phyloP scores from a whole-genome alignment of 1,140 invertebrate genomes.

The Holcopasites calliopsidis region DNA sequence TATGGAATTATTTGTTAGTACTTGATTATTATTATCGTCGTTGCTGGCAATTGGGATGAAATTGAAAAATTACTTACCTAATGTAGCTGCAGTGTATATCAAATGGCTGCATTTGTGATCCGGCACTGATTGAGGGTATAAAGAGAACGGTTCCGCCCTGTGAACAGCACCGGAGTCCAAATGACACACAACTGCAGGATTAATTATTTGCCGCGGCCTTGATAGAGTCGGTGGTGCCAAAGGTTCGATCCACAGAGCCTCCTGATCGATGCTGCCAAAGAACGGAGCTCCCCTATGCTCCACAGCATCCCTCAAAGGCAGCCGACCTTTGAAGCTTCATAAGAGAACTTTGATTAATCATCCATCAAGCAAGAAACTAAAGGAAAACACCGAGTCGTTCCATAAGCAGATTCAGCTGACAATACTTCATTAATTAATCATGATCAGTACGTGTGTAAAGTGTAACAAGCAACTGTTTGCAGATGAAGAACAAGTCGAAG shows the following conservation, averaged over 20 bases:
- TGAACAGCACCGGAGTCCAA: slow-evolving; percentile 84
- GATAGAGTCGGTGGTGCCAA: slow-evolving; percentile 72
- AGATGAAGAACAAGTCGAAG: not conserved
- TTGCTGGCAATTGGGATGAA: not conserved
- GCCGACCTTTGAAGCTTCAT: slow-evolving; percentile 26
- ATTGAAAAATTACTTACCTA: slow-evolving; percentile 59
- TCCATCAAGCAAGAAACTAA: not conserved
- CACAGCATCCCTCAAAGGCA: slow-evolving; percentile 84
- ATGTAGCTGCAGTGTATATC: slow-evolving; percentile 88
- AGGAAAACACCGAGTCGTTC: not conserved
- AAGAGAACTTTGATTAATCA: not conserved
- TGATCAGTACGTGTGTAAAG: no score
- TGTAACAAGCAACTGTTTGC: not conserved
- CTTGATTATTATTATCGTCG: not conserved
- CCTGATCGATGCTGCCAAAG: slow-evolving; percentile 66
- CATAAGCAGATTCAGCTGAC: not conserved
- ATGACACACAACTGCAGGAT: slow-evolving; percentile 83
- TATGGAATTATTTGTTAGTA: not conserved
- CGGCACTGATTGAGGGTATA: slow-evolving; percentile 84
- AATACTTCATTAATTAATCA: not conserved
- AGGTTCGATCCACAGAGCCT: slow-evolving; percentile 76
- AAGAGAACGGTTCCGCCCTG: slow-evolving; percentile 84
- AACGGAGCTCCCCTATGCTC: slow-evolving; percentile 82
- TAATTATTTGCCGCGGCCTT: slow-evolving; percentile 52
- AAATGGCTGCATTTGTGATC: slow-evolving; percentile 89